Conservation (phyloP, 1,140 invertebrate genomes). For the Tyrophagus putrescentiae region DNA sequence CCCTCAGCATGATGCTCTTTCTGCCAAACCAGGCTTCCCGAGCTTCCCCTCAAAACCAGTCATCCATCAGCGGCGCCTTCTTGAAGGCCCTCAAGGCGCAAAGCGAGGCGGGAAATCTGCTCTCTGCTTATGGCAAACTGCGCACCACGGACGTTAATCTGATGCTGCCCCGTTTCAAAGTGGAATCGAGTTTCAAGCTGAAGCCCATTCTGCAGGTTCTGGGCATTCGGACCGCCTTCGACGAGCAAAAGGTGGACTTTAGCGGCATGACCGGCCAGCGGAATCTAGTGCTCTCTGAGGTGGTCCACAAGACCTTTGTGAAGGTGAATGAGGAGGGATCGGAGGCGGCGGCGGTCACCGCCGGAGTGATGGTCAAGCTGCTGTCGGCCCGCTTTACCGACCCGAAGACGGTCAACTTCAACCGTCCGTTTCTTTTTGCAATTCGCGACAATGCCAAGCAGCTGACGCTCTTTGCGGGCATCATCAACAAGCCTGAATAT, state of each 20-base stretch:
- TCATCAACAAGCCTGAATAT: constrained; percentile 19
- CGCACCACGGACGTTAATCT: neutral
- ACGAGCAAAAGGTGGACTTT: constrained; percentile 1
- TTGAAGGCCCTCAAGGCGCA: neutral
- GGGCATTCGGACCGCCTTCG: constrained; percentile 16
- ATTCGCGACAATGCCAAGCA: constrained; percentile 45
- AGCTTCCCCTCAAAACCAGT: too few species aligned
- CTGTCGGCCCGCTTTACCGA: neutral
- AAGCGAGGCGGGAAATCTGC: neutral
- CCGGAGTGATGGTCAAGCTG: neutral
- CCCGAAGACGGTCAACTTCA: constrained; percentile 43
- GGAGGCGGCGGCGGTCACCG: constrained; percentile 34
- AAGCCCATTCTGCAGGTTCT: neutral
- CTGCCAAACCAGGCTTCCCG: constrained; percentile 2
- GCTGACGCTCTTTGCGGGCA: constrained; percentile 49
- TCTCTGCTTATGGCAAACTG: constrained; percentile 1
- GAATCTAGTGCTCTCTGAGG: constrained; percentile 16
- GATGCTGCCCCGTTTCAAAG: constrained; percentile 7
- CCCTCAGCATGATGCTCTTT: neutral
- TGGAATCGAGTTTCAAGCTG: neutral
- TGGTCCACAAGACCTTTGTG: constrained; percentile 34
- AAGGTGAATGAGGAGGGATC: constrained; percentile 37
- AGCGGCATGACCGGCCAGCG: neutral
- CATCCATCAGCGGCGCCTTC: too few species aligned
- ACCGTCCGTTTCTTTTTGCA: constrained; percentile 55